A percentile compares a stretch with the other conserved stretches of the same genome.
phyloP scores from a whole-genome alignment of 2,888 invertebrate species.

The Trachelus troglodyta region DNA sequence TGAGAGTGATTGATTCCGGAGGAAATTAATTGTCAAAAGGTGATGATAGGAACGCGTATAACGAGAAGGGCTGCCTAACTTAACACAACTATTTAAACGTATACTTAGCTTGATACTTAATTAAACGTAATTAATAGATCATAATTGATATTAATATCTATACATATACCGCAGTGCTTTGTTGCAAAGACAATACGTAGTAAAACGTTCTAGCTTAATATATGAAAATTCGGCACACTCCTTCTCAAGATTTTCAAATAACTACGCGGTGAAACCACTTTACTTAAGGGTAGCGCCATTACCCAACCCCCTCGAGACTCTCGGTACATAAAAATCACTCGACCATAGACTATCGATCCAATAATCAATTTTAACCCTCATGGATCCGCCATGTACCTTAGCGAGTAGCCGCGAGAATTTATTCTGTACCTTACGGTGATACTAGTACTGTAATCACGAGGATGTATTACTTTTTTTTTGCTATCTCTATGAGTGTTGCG shows the following conservation, averaged over 20 bases:
- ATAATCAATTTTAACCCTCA: not conserved
- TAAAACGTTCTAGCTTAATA: not conserved
- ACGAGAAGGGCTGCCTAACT: not conserved
- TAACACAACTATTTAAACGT: not conserved
- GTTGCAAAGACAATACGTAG: not conserved
- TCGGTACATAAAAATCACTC: not conserved
- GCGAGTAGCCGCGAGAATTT: not conserved
- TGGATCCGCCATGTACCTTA: not conserved
- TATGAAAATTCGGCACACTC: not conserved
- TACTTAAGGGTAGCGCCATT: not conserved
- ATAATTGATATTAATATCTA: not conserved
- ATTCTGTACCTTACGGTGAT: not conserved
- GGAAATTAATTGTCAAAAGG: not conserved
- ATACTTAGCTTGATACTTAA: not conserved
- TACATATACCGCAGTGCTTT: not conserved
- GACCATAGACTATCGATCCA: not conserved
- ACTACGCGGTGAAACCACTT: not conserved
- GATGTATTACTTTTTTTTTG: slow-evolving; percentile 3
- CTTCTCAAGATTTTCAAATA: not conserved
- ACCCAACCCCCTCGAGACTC: not conserved
- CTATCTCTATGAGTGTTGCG: not conserved
- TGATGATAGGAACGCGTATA: not conserved
- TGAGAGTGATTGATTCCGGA: not conserved
- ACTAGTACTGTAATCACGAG: slow-evolving; percentile 2
- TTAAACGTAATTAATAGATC: not conserved